Conservation (phyloP, 1,140 invertebrate genomes). For the Eupristina koningsbergeri region DNA sequence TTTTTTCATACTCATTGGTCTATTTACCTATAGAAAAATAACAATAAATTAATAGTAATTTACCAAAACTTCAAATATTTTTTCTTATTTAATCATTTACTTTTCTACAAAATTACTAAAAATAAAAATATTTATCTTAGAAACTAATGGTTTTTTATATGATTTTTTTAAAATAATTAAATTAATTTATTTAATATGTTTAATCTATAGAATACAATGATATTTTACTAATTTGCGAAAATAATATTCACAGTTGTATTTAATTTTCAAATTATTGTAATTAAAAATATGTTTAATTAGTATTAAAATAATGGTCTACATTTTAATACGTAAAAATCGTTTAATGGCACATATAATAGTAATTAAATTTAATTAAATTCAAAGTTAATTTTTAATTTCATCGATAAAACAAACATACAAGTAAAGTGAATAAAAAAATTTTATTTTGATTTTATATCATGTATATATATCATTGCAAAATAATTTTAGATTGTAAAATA, state of each 20-base stretch:
- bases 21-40: slow-evolving; percentile 79
- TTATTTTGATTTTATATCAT: slow-evolving; percentile 3
- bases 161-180: neutral
- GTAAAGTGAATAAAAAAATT: neutral
- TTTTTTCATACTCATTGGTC: slow-evolving; percentile 95
- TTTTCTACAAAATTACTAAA: too few species aligned
- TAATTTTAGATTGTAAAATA: neutral
- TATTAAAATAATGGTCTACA: too few species aligned
- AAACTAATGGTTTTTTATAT: too few species aligned
- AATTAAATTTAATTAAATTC: slow-evolving; percentile 30
- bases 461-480: neutral
- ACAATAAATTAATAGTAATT: too few species aligned
- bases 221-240: neutral
- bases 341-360: neutral
- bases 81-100: too few species aligned
- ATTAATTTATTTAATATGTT: neutral
- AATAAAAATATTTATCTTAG: too few species aligned
- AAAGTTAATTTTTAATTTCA: neutral
- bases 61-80: too few species aligned
- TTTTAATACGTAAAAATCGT: too few species aligned
- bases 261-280: too few species aligned
- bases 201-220: neutral
- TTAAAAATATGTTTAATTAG: too few species aligned
- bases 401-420: slow-evolving; percentile 4
- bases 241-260: too few species aligned